Base-by-base conservation (phyloP, 2,797 vertebrate genomes). In the Anomalospiza imberbis region DNA sequence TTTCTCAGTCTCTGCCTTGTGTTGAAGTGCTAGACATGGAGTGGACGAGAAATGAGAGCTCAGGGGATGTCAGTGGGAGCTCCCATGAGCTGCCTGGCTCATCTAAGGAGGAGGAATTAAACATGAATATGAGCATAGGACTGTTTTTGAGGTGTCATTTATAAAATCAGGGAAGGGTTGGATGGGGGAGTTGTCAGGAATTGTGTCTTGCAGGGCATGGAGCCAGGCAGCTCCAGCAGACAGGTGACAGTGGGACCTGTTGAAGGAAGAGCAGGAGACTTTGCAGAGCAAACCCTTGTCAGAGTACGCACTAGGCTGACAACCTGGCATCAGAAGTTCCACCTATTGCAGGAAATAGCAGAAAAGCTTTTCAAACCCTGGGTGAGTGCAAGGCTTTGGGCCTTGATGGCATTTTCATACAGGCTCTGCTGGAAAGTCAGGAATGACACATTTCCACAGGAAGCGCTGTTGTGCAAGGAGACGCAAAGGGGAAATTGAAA, bases 141-240 rank as follows among this genome's bases (percentile, higher is more conserved):
- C 91, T 77, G 88, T 91, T 97, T 66, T 88, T 58, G 91, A 96
- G 34, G 54, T 95, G 91, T 83, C 32, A 48, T 89, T 95, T 94
- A 82, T 86, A 87, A 96, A 97, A 88, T 44, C 31, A 44, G 38
- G 32, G 72, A 91, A 92, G 31, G 38, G n/a, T 32, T 76, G 17
- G 14, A 55, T 40, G 38, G 12, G 42, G 38, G 45, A 84, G 38
- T 79, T 51, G 8, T 21, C 40, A 53, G 55, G 78, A 88, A 76
- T 92, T 58, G 31, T 75, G 75, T 74, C 77, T 95, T 28, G 13
- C 17, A 25, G 15, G 40, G 31, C 73, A 71, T 12, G n/a, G 93
- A 96, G 86, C 85, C 92, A 87, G 82, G 87, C 79, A 97, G 89
- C 88, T 88, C 48, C 93, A 81, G 63, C 31, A 86, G 42, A 12